Percentiles rank a stretch among this genome's conserved stretches.
Evolutionary conservation across 1,140 invertebrate species (phyloP).

Genomic region (Caenorhabditis tropicalis): DNA sequence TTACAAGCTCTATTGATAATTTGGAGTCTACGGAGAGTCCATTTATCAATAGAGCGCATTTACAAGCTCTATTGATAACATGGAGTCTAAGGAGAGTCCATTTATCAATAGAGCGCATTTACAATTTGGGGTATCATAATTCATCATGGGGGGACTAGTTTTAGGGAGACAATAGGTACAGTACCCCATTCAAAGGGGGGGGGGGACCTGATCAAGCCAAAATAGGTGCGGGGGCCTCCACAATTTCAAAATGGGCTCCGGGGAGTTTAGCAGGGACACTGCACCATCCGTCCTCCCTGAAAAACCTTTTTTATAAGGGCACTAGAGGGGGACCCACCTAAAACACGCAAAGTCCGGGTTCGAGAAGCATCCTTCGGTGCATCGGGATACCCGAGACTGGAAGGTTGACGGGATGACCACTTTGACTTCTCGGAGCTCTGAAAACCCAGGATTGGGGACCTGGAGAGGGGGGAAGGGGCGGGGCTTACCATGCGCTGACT

Average conservation of each 20-base stretch:
- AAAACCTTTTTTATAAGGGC: background rate
- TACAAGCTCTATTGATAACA: no score
- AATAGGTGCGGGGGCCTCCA: background rate
- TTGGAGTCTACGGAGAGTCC: no score
- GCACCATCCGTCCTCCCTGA: constrained; percentile 50
- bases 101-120: no score
- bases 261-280: constrained; percentile 32
- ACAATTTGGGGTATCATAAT: no score
- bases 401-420: constrained; percentile 45
- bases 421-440: constrained; percentile 34
- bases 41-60: no score
- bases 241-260: constrained; percentile 32
- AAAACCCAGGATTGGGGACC: background rate
- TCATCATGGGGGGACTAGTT: no score
- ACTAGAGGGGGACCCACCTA: constrained; percentile 6
- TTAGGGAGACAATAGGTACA: no score
- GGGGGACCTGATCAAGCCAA: background rate
- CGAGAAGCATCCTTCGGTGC: constrained; percentile 44
- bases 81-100: no score
- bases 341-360: constrained; percentile 51
- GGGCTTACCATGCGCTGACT: constrained; percentile 33
- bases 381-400: background rate
- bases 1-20: no score
- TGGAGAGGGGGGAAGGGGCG: background rate
- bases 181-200: no score